These are phyloP conservation scores for Venustaconcha ellipsiformis DNA, from an alignment of 1,140 invertebrate genomes.

Conservation along the genomic window DNA sequence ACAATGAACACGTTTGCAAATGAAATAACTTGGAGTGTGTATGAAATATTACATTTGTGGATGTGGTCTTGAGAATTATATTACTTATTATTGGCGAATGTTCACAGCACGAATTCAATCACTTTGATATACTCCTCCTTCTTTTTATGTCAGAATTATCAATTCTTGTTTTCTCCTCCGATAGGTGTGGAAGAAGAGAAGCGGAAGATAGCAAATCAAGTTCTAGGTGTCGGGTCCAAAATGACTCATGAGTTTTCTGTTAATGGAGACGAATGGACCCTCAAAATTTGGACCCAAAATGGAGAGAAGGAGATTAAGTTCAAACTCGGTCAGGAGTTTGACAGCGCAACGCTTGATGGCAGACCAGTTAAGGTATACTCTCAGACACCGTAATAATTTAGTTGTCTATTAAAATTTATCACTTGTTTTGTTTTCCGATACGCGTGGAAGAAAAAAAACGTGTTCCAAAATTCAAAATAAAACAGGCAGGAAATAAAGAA, in stretches of 20 bases:
- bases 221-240: conserved; percentile 74
- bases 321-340: conserved; percentile 82
- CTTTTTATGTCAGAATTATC: too few species aligned
- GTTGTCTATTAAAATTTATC: too few species aligned
- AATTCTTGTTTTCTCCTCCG: background rate
- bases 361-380: conserved; percentile 77
- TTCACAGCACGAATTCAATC: too few species aligned
- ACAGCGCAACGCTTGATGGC: conserved; percentile 86
- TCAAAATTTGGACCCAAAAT: conserved; percentile 83
- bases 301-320: conserved; percentile 83
- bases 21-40: too few species aligned
- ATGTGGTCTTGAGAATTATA: too few species aligned
- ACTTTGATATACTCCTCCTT: too few species aligned
- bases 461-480: background rate
- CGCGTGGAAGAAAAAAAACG: background rate
- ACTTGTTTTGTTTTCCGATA: too few species aligned
- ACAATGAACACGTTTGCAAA: too few species aligned
- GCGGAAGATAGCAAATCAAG: conserved; percentile 19
- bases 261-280: conserved; percentile 76
- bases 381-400: too few species aligned
- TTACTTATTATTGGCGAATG: too few species aligned
- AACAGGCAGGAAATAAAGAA: background rate
- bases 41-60: too few species aligned
- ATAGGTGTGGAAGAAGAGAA: conserved; percentile 25
- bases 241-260: conserved; percentile 80